A percentile compares a stretch with the other conserved stretches of the same genome.
Conservation (phyloP, 2,888 invertebrate genomes). For the Drosophila yooni region DNA sequence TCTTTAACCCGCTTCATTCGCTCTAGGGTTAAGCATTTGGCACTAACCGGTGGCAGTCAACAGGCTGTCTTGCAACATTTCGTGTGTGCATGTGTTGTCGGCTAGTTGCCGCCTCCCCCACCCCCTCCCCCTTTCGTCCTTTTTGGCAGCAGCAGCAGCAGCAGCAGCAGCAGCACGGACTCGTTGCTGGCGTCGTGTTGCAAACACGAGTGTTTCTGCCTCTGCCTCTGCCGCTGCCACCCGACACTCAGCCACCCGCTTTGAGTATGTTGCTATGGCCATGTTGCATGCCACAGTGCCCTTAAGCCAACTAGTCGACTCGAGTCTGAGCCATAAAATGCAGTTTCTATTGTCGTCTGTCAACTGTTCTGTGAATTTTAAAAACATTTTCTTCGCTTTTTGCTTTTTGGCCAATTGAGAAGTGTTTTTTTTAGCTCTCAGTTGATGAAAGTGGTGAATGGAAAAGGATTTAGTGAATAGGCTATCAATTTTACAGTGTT, state of each 20-base stretch:
- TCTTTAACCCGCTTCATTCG: neutral
- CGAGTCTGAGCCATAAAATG: constrained; percentile 53
- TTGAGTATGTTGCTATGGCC: constrained; percentile 51
- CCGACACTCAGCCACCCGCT: neutral
- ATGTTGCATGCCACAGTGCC: constrained; percentile 55
- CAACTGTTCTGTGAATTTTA: constrained; percentile 51
- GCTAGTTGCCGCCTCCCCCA: neutral
- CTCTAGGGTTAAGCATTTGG: constrained; percentile 34
- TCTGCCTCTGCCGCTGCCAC: neutral
- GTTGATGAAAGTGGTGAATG: constrained; percentile 22
- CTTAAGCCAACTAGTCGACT: constrained; percentile 26
- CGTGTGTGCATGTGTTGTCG: constrained; percentile 41
- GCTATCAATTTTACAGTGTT: neutral
- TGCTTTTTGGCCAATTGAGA: constrained; percentile 55
- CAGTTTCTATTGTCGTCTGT: constrained; percentile 63
- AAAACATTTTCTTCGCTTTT: constrained; percentile 38
- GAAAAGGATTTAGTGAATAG: neutral
- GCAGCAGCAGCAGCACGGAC: constrained; percentile 17
- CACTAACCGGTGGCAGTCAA: constrained; percentile 42
- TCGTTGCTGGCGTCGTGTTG: constrained; percentile 51
- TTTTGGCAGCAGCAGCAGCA: constrained; percentile 28
- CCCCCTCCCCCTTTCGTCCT: constrained; percentile 22
- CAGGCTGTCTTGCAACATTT: constrained; percentile 66
- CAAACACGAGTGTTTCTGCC: constrained; percentile 40
- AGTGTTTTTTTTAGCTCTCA: constrained; percentile 3